Evolutionary conservation across 2,113 vertebrate genomes (phyloP).

Genomic region (Callithrix jacchus): DNA sequence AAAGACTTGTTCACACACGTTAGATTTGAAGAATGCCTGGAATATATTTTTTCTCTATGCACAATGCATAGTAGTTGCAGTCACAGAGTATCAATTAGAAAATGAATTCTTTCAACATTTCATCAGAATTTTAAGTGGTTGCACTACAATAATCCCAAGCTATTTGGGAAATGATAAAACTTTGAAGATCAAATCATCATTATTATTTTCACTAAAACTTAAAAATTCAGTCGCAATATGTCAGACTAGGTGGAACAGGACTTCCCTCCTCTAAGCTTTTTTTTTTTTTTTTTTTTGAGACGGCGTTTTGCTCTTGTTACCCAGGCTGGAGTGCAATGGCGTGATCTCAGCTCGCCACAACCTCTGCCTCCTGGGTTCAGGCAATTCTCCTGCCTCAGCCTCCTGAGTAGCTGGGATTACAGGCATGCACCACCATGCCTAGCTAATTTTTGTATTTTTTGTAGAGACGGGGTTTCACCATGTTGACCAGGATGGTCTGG

Average conservation of each 20-base stretch:
- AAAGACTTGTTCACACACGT: not conserved
- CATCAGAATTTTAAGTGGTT: conserved; percentile 21
- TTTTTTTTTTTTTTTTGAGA: no score
- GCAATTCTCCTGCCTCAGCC: no score
- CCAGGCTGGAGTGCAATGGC: no score
- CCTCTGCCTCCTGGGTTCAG: no score
- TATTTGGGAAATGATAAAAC: conserved; percentile 3
- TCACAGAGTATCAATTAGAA: not conserved
- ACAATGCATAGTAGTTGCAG: not conserved
- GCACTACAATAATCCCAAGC: not conserved
- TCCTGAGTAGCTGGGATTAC: no score
- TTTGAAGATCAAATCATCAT: not conserved
- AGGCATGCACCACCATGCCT: no score
- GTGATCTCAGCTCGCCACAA: no score
- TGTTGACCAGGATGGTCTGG: no score
- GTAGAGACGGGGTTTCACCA: no score
- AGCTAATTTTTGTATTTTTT: no score
- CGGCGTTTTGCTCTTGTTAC: no score
- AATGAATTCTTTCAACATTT: not conserved
- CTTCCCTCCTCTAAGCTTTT: not conserved
- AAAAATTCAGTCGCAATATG: not conserved
- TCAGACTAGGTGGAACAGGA: not conserved
- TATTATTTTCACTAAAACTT: not conserved
- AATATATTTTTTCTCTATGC: not conserved
- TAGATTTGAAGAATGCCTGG: not conserved